These are phyloP conservation scores for Thalpophila matura DNA, from an alignment of 2,888 invertebrate species.

Conservation along the genomic window DNA sequence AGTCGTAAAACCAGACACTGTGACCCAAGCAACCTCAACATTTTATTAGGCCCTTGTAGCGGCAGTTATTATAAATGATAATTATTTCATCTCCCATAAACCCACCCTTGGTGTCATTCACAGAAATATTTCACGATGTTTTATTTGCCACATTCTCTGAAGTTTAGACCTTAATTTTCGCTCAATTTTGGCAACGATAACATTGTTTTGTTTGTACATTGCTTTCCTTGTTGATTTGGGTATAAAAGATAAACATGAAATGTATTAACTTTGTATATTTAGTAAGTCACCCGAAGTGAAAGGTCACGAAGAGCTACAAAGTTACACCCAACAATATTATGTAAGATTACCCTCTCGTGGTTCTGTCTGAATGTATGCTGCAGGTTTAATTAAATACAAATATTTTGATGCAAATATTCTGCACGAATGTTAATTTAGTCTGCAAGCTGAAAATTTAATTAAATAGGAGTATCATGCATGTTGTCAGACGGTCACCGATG, in stretches of 20 bases:
- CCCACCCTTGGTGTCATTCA: constrained; percentile 4
- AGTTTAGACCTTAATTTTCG: constrained; percentile 31
- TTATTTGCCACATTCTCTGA: constrained; percentile 24
- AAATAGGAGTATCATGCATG: neutral
- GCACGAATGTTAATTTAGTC: neutral
- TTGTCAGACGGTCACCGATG: neutral
- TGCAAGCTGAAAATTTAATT: constrained; percentile 21
- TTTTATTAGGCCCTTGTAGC: constrained; percentile 43
- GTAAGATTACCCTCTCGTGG: neutral
- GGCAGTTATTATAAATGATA: constrained; percentile 51
- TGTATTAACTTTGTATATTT: constrained; percentile 11
- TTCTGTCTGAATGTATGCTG: constrained; percentile 8
- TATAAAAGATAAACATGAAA: constrained; percentile 22
- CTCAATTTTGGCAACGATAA: constrained; percentile 31
- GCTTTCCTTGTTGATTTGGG: constrained; percentile 24
- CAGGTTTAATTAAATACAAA: constrained; percentile 7
- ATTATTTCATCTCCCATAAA: constrained; percentile 55
- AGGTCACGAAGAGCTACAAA: neutral
- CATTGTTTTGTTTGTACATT: constrained; percentile 20
- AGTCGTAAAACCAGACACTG: constrained; percentile 41
- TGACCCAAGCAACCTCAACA: constrained; percentile 32
- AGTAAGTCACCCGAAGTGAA: neutral
- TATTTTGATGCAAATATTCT: neutral
- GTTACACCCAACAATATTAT: neutral
- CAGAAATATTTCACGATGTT: constrained; percentile 38